These are phyloP conservation scores for Pangasius larnaudii DNA, from an alignment of 2,797 vertebrate species.

Conservation along the genomic window DNA sequence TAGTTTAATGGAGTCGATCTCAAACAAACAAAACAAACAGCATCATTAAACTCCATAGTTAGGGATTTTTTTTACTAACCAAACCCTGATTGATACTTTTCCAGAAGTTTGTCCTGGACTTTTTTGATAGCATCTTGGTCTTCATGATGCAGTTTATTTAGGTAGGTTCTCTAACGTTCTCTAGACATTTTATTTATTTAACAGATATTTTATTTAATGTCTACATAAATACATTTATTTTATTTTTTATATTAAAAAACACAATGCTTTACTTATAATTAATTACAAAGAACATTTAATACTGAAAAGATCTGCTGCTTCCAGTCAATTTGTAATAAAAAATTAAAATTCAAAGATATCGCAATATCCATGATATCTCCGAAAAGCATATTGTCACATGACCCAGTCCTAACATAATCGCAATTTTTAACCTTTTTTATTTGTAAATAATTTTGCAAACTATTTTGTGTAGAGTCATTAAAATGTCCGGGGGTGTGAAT, in stretches of 20 bases:
- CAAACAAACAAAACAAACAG: background rate
- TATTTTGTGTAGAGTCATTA: background rate
- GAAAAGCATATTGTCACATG: background rate
- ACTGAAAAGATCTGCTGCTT: background rate
- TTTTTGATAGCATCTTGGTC: background rate
- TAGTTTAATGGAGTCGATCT: background rate
- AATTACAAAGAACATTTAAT: background rate
- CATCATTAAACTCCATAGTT: background rate
- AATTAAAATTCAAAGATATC: background rate
- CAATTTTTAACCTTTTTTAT: background rate
- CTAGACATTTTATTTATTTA: too few relatives aligned
- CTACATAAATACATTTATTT: background rate
- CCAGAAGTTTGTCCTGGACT: background rate
- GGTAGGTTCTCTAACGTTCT: background rate
- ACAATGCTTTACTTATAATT: too few relatives aligned
- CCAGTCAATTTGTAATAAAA: too few relatives aligned
- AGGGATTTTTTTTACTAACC: background rate
- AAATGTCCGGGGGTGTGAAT: background rate
- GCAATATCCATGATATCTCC: background rate
- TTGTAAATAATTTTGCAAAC: background rate
- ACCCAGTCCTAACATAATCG: background rate
- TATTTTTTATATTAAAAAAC: background rate
- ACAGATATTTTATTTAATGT: background rate
- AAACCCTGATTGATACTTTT: background rate
- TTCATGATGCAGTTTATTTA: background rate